These are phyloP conservation scores for Xenopus tropicalis DNA, from an alignment of 2,113 vertebrate genomes.

Conservation along the genomic window DNA sequence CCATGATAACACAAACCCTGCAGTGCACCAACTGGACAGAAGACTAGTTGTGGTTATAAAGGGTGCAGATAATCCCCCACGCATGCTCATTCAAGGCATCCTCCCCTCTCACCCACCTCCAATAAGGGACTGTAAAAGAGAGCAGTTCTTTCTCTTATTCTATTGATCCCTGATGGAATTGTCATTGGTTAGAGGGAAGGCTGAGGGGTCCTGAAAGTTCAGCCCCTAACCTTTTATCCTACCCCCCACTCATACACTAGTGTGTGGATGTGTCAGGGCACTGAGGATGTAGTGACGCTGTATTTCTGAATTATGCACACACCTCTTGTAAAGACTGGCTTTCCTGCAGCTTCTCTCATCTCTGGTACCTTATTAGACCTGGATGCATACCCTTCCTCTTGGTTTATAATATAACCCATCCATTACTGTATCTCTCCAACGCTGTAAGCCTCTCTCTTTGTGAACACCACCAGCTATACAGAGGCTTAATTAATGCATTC, in stretches of 20 bases:
- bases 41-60: conserved; percentile 20
- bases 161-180: conserved; percentile 36
- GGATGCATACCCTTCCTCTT: conserved; percentile 20
- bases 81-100: conserved; percentile 33
- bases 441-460: background rate
- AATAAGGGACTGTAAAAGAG: conserved; percentile 26
- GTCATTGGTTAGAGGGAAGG: conserved; percentile 19
- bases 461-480: conserved; percentile 5
- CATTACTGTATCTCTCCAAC: background rate
- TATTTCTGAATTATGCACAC: conserved; percentile 14
- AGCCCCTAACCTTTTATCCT: conserved; percentile 24
- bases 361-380: conserved; percentile 22
- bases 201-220: conserved; percentile 26
- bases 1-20: conserved; percentile 30
- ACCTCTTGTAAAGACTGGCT: conserved; percentile 32
- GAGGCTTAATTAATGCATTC: conserved; percentile 34
- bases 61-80: conserved; percentile 36
- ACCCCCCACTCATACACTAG: background rate
- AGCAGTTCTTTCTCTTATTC: conserved; percentile 25
- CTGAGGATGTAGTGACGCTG: conserved; percentile 16
- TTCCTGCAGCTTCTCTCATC: conserved; percentile 27
- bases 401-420: background rate
- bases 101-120: conserved; percentile 25
- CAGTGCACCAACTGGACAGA: conserved; percentile 34
- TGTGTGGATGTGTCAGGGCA: conserved; percentile 18